These are phyloP conservation scores for Drosophila orosa DNA, from an alignment of 1,140 invertebrate genomes.

Conservation along the genomic window DNA sequence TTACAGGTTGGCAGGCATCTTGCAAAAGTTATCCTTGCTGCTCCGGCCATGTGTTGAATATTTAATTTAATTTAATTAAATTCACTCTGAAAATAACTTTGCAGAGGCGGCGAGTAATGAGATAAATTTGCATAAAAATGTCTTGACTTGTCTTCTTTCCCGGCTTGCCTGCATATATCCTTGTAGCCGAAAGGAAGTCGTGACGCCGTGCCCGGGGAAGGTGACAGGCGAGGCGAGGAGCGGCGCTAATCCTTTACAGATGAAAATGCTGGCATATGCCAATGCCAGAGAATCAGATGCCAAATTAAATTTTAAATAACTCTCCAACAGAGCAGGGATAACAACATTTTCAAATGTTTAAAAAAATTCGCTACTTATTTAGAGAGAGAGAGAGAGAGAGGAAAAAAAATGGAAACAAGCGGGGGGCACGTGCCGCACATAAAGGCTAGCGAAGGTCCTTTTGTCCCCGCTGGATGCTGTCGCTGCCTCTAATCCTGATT, in stretches of 20 bases:
- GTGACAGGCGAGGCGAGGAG: conserved; percentile 23
- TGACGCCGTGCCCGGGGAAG: conserved; percentile 26
- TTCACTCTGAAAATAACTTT: conserved; percentile 80
- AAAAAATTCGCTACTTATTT: conserved; percentile 73
- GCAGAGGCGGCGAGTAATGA: conserved; percentile 67
- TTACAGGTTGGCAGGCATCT: conserved; percentile 10
- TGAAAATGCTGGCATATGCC: conserved; percentile 70
- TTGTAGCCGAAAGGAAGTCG: conserved; percentile 64
- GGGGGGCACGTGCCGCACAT: conserved; percentile 73
- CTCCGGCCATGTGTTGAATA: conserved; percentile 71
- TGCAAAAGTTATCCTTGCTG: conserved; percentile 28
- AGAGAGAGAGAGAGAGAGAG: conserved; percentile 1
- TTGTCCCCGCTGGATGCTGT: conserved; percentile 59
- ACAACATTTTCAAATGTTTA: conserved; percentile 78
- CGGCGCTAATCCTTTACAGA: conserved; percentile 66
- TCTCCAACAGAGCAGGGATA: conserved; percentile 44
- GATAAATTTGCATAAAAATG: conserved; percentile 82
- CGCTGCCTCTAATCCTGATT: conserved; percentile 75
- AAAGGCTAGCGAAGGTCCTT: conserved; percentile 42
- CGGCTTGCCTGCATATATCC: background rate
- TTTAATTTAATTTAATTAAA: conserved; percentile 80
- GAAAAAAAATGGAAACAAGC: conserved; percentile 31
- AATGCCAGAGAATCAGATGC: conserved; percentile 49
- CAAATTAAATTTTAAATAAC: conserved; percentile 72
- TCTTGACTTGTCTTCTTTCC: conserved; percentile 35